phyloP scores from a whole-genome alignment of 1,140 invertebrate species.

The Neodiprion pinetum region DNA sequence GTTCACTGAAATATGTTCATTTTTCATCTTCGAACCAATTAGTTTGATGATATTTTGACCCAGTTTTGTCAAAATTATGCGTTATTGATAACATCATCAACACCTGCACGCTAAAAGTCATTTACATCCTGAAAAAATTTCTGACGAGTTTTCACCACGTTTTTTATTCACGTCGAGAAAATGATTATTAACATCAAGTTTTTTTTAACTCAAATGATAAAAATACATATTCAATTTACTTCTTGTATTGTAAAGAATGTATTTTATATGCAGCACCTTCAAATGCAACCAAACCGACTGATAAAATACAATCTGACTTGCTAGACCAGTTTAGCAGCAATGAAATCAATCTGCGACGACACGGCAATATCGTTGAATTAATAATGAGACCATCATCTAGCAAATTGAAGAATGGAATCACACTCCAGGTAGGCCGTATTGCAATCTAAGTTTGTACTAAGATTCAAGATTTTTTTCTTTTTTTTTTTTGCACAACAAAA shows the following conservation, averaged over 20 bases:
- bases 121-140: too few species aligned
- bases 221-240: too few species aligned
- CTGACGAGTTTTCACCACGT: too few species aligned
- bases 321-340: conserved; percentile 62
- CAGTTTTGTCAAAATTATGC: too few species aligned
- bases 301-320: conserved; percentile 48
- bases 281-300: conserved; percentile 39
- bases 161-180: too few species aligned
- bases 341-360: conserved; percentile 68
- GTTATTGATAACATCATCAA: too few species aligned
- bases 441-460: conserved; percentile 15
- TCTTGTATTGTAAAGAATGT: too few species aligned
- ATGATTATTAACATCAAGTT: too few species aligned
- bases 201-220: too few species aligned
- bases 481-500: neutral
- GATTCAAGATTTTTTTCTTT: conserved; percentile 13
- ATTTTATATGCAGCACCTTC: neutral
- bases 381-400: conserved; percentile 66
- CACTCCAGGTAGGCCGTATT: conserved; percentile 59
- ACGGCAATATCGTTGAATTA: conserved; percentile 71
- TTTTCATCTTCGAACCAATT: too few species aligned
- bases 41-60: too few species aligned
- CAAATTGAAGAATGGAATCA: conserved; percentile 68
- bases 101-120: too few species aligned
- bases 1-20: conserved; percentile 14